A percentile compares a stretch with the other conserved stretches of the same genome.
phyloP scores from a whole-genome alignment of 1,140 invertebrate genomes.

The Cydia splendana region DNA sequence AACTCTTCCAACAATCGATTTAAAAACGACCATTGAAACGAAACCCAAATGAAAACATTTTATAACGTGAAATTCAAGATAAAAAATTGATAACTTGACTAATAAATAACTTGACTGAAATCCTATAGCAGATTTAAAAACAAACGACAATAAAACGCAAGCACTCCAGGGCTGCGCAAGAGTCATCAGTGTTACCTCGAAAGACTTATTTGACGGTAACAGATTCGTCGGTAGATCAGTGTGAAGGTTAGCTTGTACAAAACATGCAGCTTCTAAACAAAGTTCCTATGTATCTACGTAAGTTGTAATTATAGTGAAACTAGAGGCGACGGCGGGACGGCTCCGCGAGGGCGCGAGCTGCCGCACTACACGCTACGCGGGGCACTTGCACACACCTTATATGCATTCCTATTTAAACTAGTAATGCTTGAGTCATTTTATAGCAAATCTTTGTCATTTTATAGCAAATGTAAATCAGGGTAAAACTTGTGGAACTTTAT shows the following conservation, averaged over 20 bases:
- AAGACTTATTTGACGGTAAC: constrained; percentile 65
- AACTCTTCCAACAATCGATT: no score
- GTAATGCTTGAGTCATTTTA: no score
- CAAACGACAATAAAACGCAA: constrained; percentile 1
- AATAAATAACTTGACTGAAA: no score
- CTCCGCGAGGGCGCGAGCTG: constrained; percentile 41
- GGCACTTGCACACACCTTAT: background rate
- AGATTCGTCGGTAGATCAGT: constrained; percentile 75
- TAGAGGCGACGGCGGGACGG: constrained; percentile 66
- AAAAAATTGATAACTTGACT: no score
- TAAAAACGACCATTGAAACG: no score
- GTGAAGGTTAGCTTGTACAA: constrained; percentile 79
- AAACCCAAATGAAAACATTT: no score
- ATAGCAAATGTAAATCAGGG: no score
- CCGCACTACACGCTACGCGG: background rate
- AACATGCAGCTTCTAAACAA: constrained; percentile 80
- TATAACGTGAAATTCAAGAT: no score
- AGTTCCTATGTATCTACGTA: constrained; percentile 80
- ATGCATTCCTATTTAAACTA: no score
- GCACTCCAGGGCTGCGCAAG: constrained; percentile 37
- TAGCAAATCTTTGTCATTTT: no score
- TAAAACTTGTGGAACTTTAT: no score
- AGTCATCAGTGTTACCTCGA: constrained; percentile 44
- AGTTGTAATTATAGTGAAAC: constrained; percentile 76
- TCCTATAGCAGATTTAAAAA: background rate